Base-by-base conservation (phyloP, 2,797 vertebrate genomes). In the Bryconaethiops microstoma region DNA sequence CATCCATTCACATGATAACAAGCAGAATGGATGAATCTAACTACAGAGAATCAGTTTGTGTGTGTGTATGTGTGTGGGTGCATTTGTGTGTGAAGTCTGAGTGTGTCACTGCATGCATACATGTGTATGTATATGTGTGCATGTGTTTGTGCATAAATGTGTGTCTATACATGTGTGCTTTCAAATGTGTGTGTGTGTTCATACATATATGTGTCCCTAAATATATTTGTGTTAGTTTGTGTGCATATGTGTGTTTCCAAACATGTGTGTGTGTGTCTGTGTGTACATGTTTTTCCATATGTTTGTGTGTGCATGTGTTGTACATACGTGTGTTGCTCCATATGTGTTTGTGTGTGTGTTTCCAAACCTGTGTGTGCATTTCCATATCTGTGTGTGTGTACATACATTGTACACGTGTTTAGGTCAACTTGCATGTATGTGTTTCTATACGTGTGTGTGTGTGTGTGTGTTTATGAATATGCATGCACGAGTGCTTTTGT, bases 1-100 rank as follows among this genome's bases (percentile, higher is more conserved):
- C 16, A 57, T 73, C 68, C 64, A 77, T 73, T 77, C 63, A 79
- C 55, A 55, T 21, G 57, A 52, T 79, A 79, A 78, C 77, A 78
- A 54, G 40, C 5, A 63, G 45, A 2, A 21, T 40, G 39, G 55
- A 42, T 62, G n/a, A 40, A 57, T 79, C 73, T 45, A 74, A 42
- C 16, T 4, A 4, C 12, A 78, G 42, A 74, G 54, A 50, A 42
- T 63, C 25, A 17, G 67, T 74, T 21, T 78, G 59, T 29, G 23
- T 77, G n/a, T 79, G 14, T 54, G 42, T 77, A 12, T 29, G 10
- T 64, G 60, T 54, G 52, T 40, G 35, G n/a, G 8, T 14, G 39
- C 21, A 42, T 42, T 7, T 12, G 17, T n/a, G 7, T 60, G 21
- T 60, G 21, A 19, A 19, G 54, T 55, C 16, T 55, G 67, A 48